Evolutionary conservation across 2,113 vertebrate genomes (phyloP), one percentile per base, ranked within the genome.

Genomic region (Ciconia boyciana): DNA sequence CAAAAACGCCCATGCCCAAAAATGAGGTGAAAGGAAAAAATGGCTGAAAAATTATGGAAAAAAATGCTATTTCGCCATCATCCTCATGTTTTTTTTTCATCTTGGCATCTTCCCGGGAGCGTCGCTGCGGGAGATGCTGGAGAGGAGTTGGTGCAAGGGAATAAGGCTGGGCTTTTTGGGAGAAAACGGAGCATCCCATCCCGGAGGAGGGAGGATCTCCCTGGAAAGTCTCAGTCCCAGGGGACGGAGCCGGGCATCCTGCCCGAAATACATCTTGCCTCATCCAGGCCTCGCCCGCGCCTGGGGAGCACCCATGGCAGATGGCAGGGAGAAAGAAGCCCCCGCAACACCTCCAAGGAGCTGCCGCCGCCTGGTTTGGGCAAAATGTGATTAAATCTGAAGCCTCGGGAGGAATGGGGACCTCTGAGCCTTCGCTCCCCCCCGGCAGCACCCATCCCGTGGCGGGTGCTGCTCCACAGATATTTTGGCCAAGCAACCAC

Each of bases 401-500:
- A 48, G 26, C 5, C 7, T 41, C 1, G 1, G 44, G 26, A 34
- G 51, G 52, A 34, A 14, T 14, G 0, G 8, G 65, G 32, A 5
- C 34, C 21, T 32, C 51, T 41, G 2, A 1, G 14, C 20, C 3
- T 25, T 61, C 3, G 1, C 2, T 5, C 6, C 28, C 6, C 28
- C 8, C 13, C 5, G 0, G 24, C 46, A 29, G 24, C 46, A 29
- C 29, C 46, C n/a, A 7, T 36, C 57, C 70, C 24, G 1, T 1
- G 2, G 32, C 0, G 6, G 57, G 21, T 3, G 70, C 36, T 21
- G 32, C 64, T 25, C 44, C 26, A 4, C 0, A 2, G 43, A 11
- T 2, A 2, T 54, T 54, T 41, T 66, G 44, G 14, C 20, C 24
- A 4, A 85, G 61, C 1, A 6, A 18, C 26, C 22, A 2, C 7